Evolutionary conservation across 1,140 invertebrate species (phyloP), one percentile per base, ranked within the genome.

Genomic region (Drosophila elegans): DNA sequence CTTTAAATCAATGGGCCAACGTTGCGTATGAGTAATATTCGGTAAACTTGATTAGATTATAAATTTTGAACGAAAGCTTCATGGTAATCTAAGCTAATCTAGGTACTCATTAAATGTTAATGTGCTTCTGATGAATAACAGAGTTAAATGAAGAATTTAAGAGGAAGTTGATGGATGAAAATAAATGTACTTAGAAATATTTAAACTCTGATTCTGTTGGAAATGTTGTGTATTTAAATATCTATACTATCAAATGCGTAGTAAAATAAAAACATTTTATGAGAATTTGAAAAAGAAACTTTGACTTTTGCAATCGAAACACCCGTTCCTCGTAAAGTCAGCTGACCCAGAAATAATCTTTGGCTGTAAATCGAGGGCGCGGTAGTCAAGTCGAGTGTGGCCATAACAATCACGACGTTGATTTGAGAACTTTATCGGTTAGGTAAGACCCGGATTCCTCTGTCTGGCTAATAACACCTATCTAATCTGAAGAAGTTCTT

Each of bases 321-420:
- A 75, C 60, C 74, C 42, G 44, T 11, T 16, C 29, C 7, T 7
- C 49, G 16, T 25, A 25, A 2, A 57, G 83, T 88, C 83, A 86
- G 79, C 79, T 86, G 83, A 86, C 83, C 72, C 34, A 52, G 9
- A 44, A 41, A 16, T 86, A 86, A 85, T 86, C 78, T 45, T 48
- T 39, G 62, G 0, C 75, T 42, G 69, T 88, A 86, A 86, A 89
- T 89, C 68, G 36, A 16, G 34, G 46, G 36, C 45, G 42, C 55
- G 32, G 32, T 21, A 10, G 32, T 57, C 38, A 64, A 86, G 69
- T 86, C 45, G 27, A 81, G 82, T 81, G 83, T 75, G 69, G 36
- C 72, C 29, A 68, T 86, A 86, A 86, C 86, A 86, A 86, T 86
- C 82, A 78, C 69, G 63, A 54, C 78, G 68, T 56, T 77, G 67